Base-by-base conservation (phyloP, 2,797 vertebrate species). In the Amblyraja radiata region DNA sequence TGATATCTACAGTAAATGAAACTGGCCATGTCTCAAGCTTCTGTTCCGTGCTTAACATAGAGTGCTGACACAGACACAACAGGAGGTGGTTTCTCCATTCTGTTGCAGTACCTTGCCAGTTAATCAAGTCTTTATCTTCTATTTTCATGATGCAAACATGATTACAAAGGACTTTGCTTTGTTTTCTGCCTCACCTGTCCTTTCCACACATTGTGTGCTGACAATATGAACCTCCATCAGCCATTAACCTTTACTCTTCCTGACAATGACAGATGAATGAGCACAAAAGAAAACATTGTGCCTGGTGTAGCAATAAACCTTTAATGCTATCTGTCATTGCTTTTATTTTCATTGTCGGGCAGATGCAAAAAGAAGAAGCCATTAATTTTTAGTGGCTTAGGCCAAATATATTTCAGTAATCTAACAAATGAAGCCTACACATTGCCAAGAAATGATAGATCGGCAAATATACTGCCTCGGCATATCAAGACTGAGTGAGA, bases 211-310 rank as follows among this genome's bases (percentile, higher is more conserved):
- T 68, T 65, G 84, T 68, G 84, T 32, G 21, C 84, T 23, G n/a
- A 63, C n/a, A 65, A 36, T 36, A 88, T 68, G 84, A 68, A 68
- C 32, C 63, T 28, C 61, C 61, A 68, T 65, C 84, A 88, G 32
- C 61, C n/a, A 68, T 63, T 88, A 88, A 88, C 84, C 84, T 88
- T 88, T 88, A 88, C 84, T 88, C 84, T 36, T 68, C 84, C 84
- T 65, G 84, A 88, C 84, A 88, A 32, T 68, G 84, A 88, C 84
- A 65, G 84, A 88, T 88, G 63, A 68, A 88, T 68, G 18, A 88
- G 63, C 61, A 14, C 63, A 32, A 68, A 88, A 88, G 39, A 68
- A 88, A 65, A 68, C 84, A 88, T 88, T 68, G 61, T 32, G 61
- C 21, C 10, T 61, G 21, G 13, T 88, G 84, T 88, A 88, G 61